Conservation (phyloP, 2,797 vertebrate genomes). For the Chrysolophus pictus region DNA sequence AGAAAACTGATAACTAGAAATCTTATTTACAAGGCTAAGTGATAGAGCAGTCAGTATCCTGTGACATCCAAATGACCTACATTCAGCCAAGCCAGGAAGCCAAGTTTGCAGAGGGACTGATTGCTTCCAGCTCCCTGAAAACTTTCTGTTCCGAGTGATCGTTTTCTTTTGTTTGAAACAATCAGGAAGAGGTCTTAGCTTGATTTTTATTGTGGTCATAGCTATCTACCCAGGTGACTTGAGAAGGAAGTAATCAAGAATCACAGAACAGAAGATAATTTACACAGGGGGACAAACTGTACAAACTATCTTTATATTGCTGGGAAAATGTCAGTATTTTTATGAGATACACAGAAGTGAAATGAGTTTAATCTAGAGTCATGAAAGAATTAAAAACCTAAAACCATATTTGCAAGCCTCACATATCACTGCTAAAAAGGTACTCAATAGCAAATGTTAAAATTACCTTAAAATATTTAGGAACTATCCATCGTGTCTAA, state of each 20-base stretch:
- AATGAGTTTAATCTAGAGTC: neutral
- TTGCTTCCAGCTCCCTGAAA: neutral
- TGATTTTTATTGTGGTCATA: neutral
- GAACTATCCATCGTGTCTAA: neutral
- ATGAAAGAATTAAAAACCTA: neutral
- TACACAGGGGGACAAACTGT: neutral
- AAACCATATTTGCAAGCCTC: neutral
- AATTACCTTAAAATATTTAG: neutral
- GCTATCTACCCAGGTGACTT: neutral
- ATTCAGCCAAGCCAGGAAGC: neutral
- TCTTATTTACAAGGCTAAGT: neutral
- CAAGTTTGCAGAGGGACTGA: accelerated
- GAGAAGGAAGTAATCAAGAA: neutral
- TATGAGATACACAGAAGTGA: neutral
- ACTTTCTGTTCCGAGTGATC: neutral
- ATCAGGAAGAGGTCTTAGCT: neutral
- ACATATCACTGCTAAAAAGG: neutral
- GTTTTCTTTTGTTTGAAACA: neutral
- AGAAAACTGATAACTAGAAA: neutral
- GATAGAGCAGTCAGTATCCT: neutral
- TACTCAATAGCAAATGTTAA: neutral
- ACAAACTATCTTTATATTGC: neutral
- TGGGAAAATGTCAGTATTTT: neutral
- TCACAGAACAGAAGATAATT: neutral
- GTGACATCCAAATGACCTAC: neutral